These are phyloP conservation scores for Sialis fuliginosa DNA, from an alignment of 2,888 invertebrate species.

Conservation along the genomic window DNA sequence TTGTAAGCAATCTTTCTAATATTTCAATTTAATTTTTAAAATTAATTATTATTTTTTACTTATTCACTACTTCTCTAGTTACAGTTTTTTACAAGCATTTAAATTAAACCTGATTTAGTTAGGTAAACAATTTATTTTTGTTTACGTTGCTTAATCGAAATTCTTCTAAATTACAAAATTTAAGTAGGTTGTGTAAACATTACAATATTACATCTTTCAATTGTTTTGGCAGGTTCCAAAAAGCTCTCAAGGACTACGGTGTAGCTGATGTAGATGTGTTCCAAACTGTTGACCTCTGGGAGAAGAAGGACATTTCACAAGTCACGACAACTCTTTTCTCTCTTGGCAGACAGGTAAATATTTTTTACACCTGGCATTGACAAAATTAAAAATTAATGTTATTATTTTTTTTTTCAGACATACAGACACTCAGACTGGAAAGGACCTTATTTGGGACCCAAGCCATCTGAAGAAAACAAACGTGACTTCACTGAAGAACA, in stretches of 20 bases:
- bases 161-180: neutral
- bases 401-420: conserved; percentile 32
- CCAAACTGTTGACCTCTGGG: conserved; percentile 94
- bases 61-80: neutral
- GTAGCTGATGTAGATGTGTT: conserved; percentile 83
- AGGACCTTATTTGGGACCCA: conserved; percentile 85
- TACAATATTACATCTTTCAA: neutral
- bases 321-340: conserved; percentile 75
- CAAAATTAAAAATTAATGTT: neutral
- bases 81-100: no score
- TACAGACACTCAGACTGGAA: conserved; percentile 71
- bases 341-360: conserved; percentile 57
- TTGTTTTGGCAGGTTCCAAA: conserved; percentile 53
- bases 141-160: neutral
- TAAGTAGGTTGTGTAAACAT: neutral
- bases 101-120: no score
- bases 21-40: no score
- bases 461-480: conserved; percentile 85
- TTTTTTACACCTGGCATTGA: neutral
- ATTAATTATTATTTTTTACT: conserved; percentile 16
- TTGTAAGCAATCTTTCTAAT: conserved; percentile 50
- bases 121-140: no score
- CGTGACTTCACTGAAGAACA: conserved; percentile 89
- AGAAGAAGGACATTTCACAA: conserved; percentile 78
- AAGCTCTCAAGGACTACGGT: conserved; percentile 72